Conservation (phyloP, 30 jellyfish, hydroid and myxozoan species). For the Rhopilema esculentum region DNA sequence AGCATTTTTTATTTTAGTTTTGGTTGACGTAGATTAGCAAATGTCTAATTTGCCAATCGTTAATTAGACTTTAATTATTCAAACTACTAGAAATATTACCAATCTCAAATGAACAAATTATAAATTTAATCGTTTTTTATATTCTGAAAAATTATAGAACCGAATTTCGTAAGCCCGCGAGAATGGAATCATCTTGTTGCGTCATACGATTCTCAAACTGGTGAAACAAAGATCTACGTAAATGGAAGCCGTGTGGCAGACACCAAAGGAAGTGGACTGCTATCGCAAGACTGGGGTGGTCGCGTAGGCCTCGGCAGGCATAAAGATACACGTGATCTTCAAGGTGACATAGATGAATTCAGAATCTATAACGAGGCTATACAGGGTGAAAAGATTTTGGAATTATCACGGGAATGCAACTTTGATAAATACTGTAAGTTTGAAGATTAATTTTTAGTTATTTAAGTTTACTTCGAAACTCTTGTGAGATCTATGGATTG, state of each 20-base stretch:
- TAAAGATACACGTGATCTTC: constrained; percentile 87
- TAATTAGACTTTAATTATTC: no score
- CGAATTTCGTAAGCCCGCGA: constrained; percentile 63
- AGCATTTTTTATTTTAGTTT: no score
- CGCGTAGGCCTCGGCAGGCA: constrained; percentile 97
- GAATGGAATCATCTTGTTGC: constrained; percentile 95
- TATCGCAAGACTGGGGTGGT: constrained; percentile 94
- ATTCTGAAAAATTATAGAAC: constrained; percentile 36
- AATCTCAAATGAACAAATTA: no score
- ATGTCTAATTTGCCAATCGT: no score
- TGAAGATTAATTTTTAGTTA: not conserved
- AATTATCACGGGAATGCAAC: constrained; percentile 85
- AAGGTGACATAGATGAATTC: constrained; percentile 89
- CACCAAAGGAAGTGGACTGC: constrained; percentile 84
- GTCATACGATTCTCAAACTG: constrained; percentile 87
- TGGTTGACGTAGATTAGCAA: no score
- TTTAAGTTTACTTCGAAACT: no score
- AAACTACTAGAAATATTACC: no score
- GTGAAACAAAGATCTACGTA: constrained; percentile 81
- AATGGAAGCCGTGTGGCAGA: constrained; percentile 83
- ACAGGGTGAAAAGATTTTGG: constrained; percentile 64
- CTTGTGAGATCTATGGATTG: not conserved
- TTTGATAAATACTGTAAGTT: constrained; percentile 90
- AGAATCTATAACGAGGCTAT: constrained; percentile 83
- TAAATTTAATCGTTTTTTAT: no score